These are phyloP conservation scores for Pemphigus obesinymphae DNA, from an alignment of 1,140 invertebrate species.

Conservation along the genomic window DNA sequence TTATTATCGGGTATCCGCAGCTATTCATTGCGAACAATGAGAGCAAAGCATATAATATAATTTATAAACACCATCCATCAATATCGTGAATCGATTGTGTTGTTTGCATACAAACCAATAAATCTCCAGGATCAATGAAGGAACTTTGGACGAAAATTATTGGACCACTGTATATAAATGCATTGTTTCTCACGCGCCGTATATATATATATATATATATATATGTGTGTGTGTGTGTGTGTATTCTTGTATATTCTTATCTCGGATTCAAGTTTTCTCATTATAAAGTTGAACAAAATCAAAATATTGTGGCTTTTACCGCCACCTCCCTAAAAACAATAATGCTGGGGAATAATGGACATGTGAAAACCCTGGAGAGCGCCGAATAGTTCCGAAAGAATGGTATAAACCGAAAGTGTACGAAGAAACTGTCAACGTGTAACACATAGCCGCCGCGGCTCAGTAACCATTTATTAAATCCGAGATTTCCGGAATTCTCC, in stretches of 20 bases:
- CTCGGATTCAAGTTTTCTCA: conserved; percentile 37
- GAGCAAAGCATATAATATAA: background rate
- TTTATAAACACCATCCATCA: background rate
- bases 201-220: too few species aligned
- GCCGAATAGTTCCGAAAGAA: conserved; percentile 32
- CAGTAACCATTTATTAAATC: background rate
- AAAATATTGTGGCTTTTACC: conserved; percentile 35
- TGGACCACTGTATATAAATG: too few species aligned
- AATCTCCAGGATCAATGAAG: conserved; percentile 16
- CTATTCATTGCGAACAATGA: background rate
- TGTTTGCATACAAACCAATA: conserved; percentile 8
- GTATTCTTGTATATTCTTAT: conserved; percentile 36
- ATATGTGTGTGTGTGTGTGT: background rate
- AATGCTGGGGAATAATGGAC: conserved; percentile 17
- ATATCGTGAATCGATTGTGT: background rate
- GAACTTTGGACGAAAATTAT: conserved; percentile 16
- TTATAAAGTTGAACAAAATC: conserved; percentile 38
- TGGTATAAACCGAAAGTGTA: background rate
- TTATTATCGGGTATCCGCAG: too few species aligned
- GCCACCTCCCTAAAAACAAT: conserved; percentile 11
- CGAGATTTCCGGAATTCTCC: background rate
- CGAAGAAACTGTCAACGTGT: background rate
- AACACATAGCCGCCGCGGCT: background rate
- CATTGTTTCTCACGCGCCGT: too few species aligned
- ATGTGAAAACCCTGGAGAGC: background rate